phyloP scores from a whole-genome alignment of 2,797 vertebrate genomes.

The Lateolabrax maculatus region DNA sequence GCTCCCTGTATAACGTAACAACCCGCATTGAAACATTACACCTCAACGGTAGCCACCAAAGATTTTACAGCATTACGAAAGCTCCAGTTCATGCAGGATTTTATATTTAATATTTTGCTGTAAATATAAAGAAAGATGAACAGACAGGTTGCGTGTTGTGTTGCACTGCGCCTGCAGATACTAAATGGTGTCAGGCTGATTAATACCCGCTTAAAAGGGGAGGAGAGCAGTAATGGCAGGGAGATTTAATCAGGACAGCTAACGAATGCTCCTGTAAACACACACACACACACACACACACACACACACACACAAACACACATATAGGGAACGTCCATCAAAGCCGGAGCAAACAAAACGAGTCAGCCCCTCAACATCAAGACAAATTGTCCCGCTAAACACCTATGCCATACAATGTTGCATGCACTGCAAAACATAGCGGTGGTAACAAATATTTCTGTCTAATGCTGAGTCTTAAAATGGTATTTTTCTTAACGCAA shows the following conservation, averaged over 20 bases:
- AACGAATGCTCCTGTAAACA: constrained; percentile 69
- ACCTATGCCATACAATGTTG: neutral
- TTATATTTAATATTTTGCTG: neutral
- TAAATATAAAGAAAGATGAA: constrained; percentile 17
- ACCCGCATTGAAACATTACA: neutral
- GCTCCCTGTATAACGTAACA: constrained; percentile 15
- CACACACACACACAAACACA: constrained; percentile 19
- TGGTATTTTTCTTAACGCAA: neutral
- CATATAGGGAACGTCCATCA: constrained; percentile 53
- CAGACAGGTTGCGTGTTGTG: constrained; percentile 30
- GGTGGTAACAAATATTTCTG: neutral
- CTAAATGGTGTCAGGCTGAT: constrained; percentile 70
- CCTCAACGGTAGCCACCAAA: neutral
- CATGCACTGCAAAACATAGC: neutral
- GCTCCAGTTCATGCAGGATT: neutral
- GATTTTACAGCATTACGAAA: constrained; percentile 18
- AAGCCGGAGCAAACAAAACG: constrained; percentile 42
- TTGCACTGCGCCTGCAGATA: constrained; percentile 50
- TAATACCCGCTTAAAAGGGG: constrained; percentile 65
- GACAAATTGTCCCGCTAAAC: constrained; percentile 32
- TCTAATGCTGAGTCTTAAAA: neutral
- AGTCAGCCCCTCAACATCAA: constrained; percentile 40
- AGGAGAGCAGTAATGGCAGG: constrained; percentile 66
- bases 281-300: constrained; percentile 41
- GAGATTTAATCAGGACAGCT: constrained; percentile 77